Conservation (phyloP, 2,888 invertebrate genomes). For the Agrochola circellaris region DNA sequence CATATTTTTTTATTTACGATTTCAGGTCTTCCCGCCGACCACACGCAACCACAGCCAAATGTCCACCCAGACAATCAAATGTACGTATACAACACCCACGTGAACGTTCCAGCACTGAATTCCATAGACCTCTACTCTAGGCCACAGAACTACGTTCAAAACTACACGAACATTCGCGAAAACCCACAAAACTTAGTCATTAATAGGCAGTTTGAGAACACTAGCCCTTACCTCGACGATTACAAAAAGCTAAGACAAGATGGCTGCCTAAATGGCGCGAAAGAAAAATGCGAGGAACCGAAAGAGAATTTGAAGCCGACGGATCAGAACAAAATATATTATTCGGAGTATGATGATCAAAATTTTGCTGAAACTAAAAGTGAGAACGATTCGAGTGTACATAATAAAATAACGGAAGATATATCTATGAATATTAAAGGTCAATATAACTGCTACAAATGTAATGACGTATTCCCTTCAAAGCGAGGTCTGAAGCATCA, state of each 20-base stretch:
- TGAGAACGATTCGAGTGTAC: constrained; percentile 73
- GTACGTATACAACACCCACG: constrained; percentile 80
- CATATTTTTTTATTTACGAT: constrained; percentile 49
- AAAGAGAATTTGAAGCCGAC: constrained; percentile 85
- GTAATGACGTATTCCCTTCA: constrained; percentile 82
- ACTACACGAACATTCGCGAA: constrained; percentile 76
- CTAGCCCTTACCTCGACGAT: constrained; percentile 79
- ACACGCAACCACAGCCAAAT: constrained; percentile 67
- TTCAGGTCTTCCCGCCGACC: constrained; percentile 80
- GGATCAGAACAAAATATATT: constrained; percentile 83
- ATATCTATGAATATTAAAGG: constrained; percentile 83
- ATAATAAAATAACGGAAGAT: constrained; percentile 78
- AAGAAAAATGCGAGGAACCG: constrained; percentile 79
- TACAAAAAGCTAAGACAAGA: constrained; percentile 79
- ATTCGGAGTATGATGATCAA: constrained; percentile 71
- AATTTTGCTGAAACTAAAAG: constrained; percentile 60
- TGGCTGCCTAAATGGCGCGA: constrained; percentile 65
- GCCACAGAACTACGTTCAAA: constrained; percentile 79
- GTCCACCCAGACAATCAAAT: constrained; percentile 77
- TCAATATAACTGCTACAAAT: constrained; percentile 84
- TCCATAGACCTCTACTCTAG: constrained; percentile 79
- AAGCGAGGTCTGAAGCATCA: constrained; percentile 85
- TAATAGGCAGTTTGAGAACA: constrained; percentile 82
- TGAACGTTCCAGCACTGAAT: constrained; percentile 76
- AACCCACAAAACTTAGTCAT: constrained; percentile 87